Conservation (phyloP, 2,113 vertebrate genomes). For the Platichthys stellatus region DNA sequence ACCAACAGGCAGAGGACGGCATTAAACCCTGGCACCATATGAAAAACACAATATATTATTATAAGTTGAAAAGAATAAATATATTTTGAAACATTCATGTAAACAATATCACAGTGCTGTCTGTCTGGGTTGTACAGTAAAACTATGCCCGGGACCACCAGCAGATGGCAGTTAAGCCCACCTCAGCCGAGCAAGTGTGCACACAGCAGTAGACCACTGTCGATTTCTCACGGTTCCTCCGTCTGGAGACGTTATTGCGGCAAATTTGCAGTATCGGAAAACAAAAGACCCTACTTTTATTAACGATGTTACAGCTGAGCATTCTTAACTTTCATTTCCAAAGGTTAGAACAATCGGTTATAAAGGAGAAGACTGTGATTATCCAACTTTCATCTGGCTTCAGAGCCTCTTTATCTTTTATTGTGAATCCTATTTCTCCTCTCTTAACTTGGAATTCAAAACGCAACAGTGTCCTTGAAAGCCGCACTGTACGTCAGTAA, state of each 20-base stretch:
- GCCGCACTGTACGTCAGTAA: slow-evolving; percentile 86
- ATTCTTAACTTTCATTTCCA: slow-evolving; percentile 10
- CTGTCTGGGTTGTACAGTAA: not conserved
- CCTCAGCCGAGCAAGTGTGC: not conserved
- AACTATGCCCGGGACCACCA: slow-evolving; percentile 26
- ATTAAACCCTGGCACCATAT: not conserved
- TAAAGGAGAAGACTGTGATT: slow-evolving; percentile 21
- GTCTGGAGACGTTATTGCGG: slow-evolving; percentile 14
- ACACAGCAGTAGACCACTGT: not conserved
- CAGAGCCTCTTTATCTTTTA: slow-evolving; percentile 39
- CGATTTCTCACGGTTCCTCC: slow-evolving; percentile 1
- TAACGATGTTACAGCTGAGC: not conserved
- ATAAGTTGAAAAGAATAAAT: not conserved
- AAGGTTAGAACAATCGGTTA: slow-evolving; percentile 19
- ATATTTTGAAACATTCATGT: not conserved
- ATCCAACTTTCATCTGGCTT: slow-evolving; percentile 48
- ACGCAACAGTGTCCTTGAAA: slow-evolving; percentile 83
- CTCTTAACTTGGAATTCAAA: slow-evolving; percentile 85
- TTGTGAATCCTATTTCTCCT: slow-evolving; percentile 43
- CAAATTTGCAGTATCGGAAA: not conserved
- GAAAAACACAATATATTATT: not conserved
- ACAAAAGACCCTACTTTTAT: not conserved
- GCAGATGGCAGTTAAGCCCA: slow-evolving; percentile 66
- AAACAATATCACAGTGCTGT: not conserved
- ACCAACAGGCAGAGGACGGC: not conserved